Percentiles rank a stretch among this genome's conserved stretches.
Conservation (phyloP, 2,888 invertebrate genomes). For the Junonia oenone region DNA sequence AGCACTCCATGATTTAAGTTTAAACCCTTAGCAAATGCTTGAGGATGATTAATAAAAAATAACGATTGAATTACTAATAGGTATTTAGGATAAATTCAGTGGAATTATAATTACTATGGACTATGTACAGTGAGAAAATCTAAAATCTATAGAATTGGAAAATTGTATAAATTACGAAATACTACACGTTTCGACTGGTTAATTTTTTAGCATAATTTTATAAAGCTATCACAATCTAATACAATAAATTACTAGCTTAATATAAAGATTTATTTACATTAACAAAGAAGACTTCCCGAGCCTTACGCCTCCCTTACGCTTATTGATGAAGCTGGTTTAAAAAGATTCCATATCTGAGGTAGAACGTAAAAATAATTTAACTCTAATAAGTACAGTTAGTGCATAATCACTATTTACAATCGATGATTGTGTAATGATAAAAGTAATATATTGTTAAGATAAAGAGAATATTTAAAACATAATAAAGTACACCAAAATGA, state of each 20-base stretch:
- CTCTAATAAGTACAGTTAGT: conserved; percentile 40
- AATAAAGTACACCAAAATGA: background rate
- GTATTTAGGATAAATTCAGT: conserved; percentile 20
- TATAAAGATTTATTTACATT: conserved; percentile 33
- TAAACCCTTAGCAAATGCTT: too few species aligned
- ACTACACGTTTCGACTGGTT: conserved; percentile 31
- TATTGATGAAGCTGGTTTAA: conserved; percentile 21
- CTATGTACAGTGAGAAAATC: conserved; percentile 43
- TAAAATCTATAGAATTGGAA: conserved; percentile 25
- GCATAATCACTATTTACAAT: conserved; percentile 41
- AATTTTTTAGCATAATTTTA: conserved; percentile 29
- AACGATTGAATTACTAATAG: too few species aligned
- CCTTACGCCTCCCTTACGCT: conserved; percentile 11
- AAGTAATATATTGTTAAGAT: background rate
- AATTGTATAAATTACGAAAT: conserved; percentile 26
- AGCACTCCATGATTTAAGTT: too few species aligned
- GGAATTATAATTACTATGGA: conserved; percentile 29
- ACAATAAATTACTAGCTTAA: conserved; percentile 62
- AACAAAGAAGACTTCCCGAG: conserved; percentile 22
- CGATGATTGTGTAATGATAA: background rate
- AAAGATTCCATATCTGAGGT: conserved; percentile 58
- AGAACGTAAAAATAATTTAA: conserved; percentile 62
- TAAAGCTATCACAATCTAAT: conserved; percentile 71
- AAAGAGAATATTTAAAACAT: background rate
- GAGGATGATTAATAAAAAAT: too few species aligned